phyloP scores from a whole-genome alignment of 1,140 invertebrate genomes.

The Zaprionus kolodkinae region DNA sequence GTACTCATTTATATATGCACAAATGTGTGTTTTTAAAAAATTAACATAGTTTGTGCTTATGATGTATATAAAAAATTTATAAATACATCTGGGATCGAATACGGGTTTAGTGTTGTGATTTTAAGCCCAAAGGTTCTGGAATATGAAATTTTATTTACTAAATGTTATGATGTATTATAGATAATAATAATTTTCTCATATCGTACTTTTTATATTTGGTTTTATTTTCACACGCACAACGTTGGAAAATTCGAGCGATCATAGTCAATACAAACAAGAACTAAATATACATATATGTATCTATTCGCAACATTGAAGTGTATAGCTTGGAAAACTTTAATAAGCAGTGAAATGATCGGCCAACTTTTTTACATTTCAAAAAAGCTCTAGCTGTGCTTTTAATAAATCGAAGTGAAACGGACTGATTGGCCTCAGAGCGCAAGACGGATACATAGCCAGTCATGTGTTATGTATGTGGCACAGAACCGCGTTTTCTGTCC shows the following conservation, averaged over 20 bases:
- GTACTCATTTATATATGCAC: neutral
- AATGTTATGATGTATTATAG: neutral
- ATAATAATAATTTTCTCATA: neutral
- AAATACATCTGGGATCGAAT: neutral
- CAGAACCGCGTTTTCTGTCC: neutral
- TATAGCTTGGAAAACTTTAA: slow-evolving; percentile 14
- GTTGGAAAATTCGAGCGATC: neutral
- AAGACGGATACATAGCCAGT: neutral
- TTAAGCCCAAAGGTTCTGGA: neutral
- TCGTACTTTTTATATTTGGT: neutral
- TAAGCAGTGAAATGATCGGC: slow-evolving; percentile 4
- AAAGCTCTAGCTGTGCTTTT: slow-evolving; percentile 19
- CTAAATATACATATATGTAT: slow-evolving; percentile 4
- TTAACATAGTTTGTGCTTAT: neutral
- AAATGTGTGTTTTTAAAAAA: neutral
- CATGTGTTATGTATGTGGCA: neutral
- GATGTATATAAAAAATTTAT: neutral
- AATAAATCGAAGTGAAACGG: neutral
- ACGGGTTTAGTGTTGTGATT: neutral
- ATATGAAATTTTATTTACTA: neutral
- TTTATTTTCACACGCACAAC: neutral
- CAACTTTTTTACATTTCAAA: neutral
- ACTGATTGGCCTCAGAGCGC: neutral
- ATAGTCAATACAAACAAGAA: slow-evolving; percentile 1
- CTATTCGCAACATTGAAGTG: neutral